A percentile compares a stretch with the other conserved stretches of the same genome.
These are phyloP conservation scores for Drosophila baimaii DNA, from an alignment of 1,140 invertebrate genomes.

Conservation along the genomic window DNA sequence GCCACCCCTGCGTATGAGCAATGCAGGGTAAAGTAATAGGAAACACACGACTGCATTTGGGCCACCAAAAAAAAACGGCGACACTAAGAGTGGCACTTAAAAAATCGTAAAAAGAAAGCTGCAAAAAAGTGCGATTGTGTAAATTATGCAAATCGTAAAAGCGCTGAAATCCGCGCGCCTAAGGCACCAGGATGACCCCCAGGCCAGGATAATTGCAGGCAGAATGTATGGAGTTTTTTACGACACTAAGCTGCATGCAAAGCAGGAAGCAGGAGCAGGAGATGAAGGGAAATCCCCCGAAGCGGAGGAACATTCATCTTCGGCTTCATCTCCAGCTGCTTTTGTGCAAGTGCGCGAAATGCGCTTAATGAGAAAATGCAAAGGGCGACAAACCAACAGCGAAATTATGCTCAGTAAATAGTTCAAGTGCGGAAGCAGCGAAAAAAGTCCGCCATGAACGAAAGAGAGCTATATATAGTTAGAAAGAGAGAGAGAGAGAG, in stretches of 20 bases:
- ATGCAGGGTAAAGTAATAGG: conserved; percentile 31
- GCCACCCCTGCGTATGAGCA: conserved; percentile 60
- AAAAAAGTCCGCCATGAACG: conserved; percentile 31
- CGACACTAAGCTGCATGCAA: conserved; percentile 62
- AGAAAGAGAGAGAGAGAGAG: neutral
- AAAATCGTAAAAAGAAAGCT: conserved; percentile 61
- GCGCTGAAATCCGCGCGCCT: conserved; percentile 72
- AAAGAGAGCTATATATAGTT: too few species aligned
- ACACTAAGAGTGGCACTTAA: conserved; percentile 59
- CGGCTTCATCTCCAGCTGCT: conserved; percentile 40
- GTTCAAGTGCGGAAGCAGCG: conserved; percentile 58
- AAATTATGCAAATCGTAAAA: conserved; percentile 74
- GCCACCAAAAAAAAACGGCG: conserved; percentile 4
- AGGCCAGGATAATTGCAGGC: conserved; percentile 64
- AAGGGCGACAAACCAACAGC: conserved; percentile 74
- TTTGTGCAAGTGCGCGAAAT: conserved; percentile 66
- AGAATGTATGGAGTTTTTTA: conserved; percentile 58
- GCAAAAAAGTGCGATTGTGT: conserved; percentile 46
- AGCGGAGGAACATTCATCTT: conserved; percentile 65
- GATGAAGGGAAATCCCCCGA: conserved; percentile 21
- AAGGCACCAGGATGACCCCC: conserved; percentile 52
- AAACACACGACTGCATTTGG: conserved; percentile 35
- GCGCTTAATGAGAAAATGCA: conserved; percentile 79
- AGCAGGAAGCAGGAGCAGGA: neutral
- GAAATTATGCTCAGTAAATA: conserved; percentile 76